These are phyloP conservation scores for Diuraphis noxia DNA, from an alignment of 1,140 invertebrate species.

Conservation along the genomic window DNA sequence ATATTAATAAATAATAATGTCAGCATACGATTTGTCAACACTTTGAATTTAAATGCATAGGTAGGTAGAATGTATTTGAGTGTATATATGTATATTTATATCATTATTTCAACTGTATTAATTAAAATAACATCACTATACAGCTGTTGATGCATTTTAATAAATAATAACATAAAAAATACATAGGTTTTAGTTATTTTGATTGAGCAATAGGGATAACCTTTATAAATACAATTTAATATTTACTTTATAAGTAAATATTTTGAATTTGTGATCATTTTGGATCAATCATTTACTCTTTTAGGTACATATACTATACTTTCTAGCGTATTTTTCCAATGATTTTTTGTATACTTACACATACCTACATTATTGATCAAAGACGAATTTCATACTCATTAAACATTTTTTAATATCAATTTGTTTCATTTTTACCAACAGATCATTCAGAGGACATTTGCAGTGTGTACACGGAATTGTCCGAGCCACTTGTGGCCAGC, in stretches of 20 bases:
- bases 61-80: no score
- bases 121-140: no score
- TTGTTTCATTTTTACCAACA: neutral
- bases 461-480: constrained; percentile 25
- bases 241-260: neutral
- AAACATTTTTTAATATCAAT: neutral
- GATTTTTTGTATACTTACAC: no score
- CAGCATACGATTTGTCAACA: neutral
- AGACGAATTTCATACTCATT: neutral
- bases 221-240: neutral
- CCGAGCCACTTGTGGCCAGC: neutral
- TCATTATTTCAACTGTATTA: no score
- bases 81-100: no score
- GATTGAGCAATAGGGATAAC: neutral
- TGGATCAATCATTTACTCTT: no score
- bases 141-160: neutral
- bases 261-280: neutral
- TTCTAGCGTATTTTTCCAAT: no score
- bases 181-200: neutral
- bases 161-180: neutral
- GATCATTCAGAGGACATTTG: constrained; percentile 37
- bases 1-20: neutral
- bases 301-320: no score
- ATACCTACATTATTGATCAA: no score
- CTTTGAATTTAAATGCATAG: neutral